phyloP scores from a whole-genome alignment of 2,113 vertebrate species.

The Tetrax tetrax region DNA sequence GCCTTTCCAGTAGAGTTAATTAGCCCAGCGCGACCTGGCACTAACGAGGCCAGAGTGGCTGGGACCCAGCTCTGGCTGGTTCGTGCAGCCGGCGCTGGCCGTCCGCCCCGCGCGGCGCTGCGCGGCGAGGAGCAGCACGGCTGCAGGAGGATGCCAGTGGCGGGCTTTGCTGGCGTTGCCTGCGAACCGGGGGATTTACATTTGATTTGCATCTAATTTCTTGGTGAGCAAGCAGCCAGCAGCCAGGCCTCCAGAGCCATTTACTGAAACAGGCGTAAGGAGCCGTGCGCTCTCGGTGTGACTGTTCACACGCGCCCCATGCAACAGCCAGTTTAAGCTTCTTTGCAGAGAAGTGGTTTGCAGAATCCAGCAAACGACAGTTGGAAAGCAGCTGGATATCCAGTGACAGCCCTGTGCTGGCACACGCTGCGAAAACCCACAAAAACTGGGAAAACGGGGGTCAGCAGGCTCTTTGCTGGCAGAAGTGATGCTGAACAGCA shows the following conservation, averaged over 20 bases:
- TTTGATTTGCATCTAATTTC: background rate
- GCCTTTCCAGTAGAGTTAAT: background rate
- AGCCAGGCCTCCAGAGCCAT: background rate
- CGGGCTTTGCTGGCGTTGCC: background rate
- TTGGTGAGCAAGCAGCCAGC: background rate
- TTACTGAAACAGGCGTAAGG: background rate
- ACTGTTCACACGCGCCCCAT: background rate
- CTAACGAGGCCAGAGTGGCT: background rate
- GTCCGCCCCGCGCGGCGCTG: background rate
- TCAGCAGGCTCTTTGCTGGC: background rate
- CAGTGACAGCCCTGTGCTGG: background rate
- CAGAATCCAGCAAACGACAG: background rate
- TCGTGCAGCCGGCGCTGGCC: rapidly evolving
- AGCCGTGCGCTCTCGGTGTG: background rate
- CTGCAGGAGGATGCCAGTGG: background rate
- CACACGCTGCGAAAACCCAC: background rate
- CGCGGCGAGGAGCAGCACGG: rapidly evolving
- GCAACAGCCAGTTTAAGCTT: background rate
- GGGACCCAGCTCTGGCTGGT: background rate
- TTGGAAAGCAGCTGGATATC: background rate
- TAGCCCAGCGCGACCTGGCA: background rate
- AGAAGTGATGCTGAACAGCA: background rate
- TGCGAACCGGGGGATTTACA: background rate
- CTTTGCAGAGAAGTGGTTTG: background rate
- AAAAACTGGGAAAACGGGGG: background rate